A percentile compares a stretch with the other conserved stretches of the same genome.
phyloP scores from a whole-genome alignment of 2,113 vertebrate genomes.

The Ceuthmochares aereus region DNA sequence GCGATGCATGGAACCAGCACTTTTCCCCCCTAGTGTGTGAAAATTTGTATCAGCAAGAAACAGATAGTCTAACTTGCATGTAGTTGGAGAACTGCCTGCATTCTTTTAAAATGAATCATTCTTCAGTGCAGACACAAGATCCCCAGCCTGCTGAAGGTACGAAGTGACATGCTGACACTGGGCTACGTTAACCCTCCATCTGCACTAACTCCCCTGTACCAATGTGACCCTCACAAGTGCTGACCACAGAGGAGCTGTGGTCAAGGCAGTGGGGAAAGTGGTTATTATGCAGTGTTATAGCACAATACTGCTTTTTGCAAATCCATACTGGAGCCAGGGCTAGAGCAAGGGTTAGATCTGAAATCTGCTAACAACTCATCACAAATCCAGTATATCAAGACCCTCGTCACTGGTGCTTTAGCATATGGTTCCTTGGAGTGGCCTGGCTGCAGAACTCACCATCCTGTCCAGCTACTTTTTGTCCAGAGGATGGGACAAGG shows the following conservation, averaged over 20 bases:
- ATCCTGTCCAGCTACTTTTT: not conserved
- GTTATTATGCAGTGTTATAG: rapidly evolving
- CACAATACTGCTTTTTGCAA: not conserved
- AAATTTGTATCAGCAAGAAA: conserved; percentile 68
- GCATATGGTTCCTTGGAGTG: not conserved
- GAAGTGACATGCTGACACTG: not conserved
- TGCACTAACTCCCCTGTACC: not conserved
- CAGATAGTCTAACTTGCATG: conserved; percentile 38
- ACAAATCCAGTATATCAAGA: rapidly evolving
- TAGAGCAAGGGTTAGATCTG: not conserved
- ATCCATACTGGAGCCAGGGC: rapidly evolving
- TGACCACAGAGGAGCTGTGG: not conserved
- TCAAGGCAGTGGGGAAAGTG: not conserved
- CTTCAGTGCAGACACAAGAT: conserved; percentile 43
- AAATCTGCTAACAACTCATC: not conserved
- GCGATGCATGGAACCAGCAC: conserved; percentile 52
- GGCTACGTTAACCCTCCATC: not conserved
- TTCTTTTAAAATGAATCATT: conserved; percentile 66
- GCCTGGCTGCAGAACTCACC: not conserved
- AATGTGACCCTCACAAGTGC: not conserved
- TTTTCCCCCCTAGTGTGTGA: conserved; percentile 51
- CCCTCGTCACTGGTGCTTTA: rapidly evolving
- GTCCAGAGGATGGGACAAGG: not conserved
- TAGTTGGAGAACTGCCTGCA: conserved; percentile 51
- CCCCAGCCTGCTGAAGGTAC: not conserved